A percentile compares a stretch with the other conserved stretches of the same genome.
Conservation (phyloP, 2,797 vertebrate genomes). For the Urocyon cinereoargenteus region DNA sequence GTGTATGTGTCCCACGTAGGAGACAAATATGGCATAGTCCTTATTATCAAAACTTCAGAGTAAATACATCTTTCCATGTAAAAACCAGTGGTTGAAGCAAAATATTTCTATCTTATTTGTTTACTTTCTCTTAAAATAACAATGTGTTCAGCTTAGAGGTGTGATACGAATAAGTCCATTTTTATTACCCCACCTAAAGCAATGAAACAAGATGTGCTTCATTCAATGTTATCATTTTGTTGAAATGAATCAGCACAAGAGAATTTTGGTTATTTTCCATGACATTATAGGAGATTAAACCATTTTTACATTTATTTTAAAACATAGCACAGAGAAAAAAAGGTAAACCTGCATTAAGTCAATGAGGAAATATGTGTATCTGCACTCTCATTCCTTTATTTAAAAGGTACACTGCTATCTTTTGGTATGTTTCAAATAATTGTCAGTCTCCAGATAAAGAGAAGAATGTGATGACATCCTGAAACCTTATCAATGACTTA, state of each 20-base stretch:
- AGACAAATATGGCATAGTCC: not conserved
- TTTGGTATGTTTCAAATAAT: constrained; percentile 41
- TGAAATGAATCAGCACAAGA: not conserved
- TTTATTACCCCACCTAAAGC: constrained; percentile 41
- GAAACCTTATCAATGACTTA: not conserved
- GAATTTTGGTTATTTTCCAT: not conserved
- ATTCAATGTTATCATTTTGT: not conserved
- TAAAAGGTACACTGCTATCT: not conserved
- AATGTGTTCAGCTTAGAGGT: constrained; percentile 5
- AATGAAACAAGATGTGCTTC: constrained; percentile 1
- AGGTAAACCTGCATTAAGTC: not conserved
- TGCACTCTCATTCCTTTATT: not conserved
- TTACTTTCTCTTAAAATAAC: constrained; percentile 40
- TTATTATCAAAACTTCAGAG: constrained; percentile 43
- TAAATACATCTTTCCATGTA: not conserved
- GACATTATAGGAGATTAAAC: not conserved
- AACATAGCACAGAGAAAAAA: not conserved
- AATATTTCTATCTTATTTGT: constrained; percentile 19
- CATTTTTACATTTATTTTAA: constrained; percentile 32
- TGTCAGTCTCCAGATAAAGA: not conserved
- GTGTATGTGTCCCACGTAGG: not conserved
- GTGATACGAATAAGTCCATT: constrained; percentile 3
- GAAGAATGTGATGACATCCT: not conserved
- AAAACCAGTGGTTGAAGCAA: constrained; percentile 57
- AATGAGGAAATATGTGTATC: not conserved